These are phyloP conservation scores for Misgurnus mizolepis DNA, from an alignment of 2,113 vertebrate species.

Conservation along the genomic window DNA sequence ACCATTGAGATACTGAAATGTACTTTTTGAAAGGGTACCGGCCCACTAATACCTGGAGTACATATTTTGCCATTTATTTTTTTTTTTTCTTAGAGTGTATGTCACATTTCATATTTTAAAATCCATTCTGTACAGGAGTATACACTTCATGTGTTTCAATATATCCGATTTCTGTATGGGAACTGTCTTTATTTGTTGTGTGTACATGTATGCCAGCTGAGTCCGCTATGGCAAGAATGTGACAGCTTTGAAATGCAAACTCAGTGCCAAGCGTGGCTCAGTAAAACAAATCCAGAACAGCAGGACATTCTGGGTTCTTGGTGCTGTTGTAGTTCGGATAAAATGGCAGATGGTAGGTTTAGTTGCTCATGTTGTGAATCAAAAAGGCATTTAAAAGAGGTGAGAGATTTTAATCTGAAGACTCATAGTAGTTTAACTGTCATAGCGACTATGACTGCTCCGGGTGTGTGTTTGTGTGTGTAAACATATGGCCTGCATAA, in stretches of 20 bases:
- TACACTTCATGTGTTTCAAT: no score
- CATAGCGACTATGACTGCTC: neutral
- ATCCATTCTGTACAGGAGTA: no score
- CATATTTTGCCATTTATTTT: no score
- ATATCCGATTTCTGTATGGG: no score
- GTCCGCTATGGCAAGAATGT: neutral
- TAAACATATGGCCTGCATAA: conserved; percentile 26
- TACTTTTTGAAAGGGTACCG: no score
- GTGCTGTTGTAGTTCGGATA: neutral
- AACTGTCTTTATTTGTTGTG: no score
- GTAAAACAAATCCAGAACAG: neutral
- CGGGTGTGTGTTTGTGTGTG: conserved; percentile 32
- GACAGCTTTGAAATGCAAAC: neutral
- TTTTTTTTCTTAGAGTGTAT: no score
- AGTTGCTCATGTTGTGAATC: neutral
- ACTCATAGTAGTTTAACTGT: conserved; percentile 21
- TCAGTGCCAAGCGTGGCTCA: neutral
- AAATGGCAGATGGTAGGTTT: neutral
- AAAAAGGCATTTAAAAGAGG: neutral
- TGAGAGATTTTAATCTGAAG: conserved; percentile 7
- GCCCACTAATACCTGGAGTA: no score
- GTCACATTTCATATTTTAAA: no score
- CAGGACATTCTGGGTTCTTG: neutral
- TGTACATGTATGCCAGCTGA: neutral
- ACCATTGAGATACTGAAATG: no score